Conservation (phyloP, 2,888 invertebrate species). For the Sinelater perroti region DNA sequence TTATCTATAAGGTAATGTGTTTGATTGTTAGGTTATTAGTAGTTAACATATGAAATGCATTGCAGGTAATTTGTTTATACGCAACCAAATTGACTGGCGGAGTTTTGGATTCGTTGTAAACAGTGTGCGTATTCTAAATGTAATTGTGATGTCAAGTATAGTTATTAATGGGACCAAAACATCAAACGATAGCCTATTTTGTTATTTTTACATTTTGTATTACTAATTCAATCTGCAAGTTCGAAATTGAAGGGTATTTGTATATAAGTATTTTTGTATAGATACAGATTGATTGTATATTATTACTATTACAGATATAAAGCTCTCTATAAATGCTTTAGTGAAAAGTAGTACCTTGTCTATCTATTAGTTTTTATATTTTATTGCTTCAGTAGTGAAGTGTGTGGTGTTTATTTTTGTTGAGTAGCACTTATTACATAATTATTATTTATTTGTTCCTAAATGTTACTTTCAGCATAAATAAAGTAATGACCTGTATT, state of each 20-base stretch:
- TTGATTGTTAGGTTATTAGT: background rate
- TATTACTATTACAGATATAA: background rate
- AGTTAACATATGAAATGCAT: too few species aligned
- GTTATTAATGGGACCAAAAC: constrained; percentile 22
- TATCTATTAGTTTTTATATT: background rate
- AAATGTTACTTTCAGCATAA: constrained; percentile 10
- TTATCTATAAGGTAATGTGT: constrained; percentile 82
- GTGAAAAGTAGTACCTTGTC: background rate
- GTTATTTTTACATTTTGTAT: background rate
- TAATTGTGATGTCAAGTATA: constrained; percentile 29
- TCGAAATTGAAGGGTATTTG: constrained; percentile 34
- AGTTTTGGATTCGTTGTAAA: constrained; percentile 67
- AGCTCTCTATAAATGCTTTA: constrained; percentile 21
- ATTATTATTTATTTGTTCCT: constrained; percentile 21
- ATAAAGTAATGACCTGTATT: too few species aligned
- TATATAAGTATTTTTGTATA: constrained; percentile 31
- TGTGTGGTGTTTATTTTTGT: constrained; percentile 20
- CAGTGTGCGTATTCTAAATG: constrained; percentile 20
- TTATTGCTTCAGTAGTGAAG: constrained; percentile 7
- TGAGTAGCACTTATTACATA: background rate
- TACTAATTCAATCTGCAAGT: constrained; percentile 23
- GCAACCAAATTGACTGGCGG: constrained; percentile 84
- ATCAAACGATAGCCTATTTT: background rate
- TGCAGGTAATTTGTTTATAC: constrained; percentile 82
- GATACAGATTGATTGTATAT: constrained; percentile 14